Evolutionary conservation across 1,140 invertebrate genomes (phyloP).

Genomic region (Acromyrmex heyeri): DNA sequence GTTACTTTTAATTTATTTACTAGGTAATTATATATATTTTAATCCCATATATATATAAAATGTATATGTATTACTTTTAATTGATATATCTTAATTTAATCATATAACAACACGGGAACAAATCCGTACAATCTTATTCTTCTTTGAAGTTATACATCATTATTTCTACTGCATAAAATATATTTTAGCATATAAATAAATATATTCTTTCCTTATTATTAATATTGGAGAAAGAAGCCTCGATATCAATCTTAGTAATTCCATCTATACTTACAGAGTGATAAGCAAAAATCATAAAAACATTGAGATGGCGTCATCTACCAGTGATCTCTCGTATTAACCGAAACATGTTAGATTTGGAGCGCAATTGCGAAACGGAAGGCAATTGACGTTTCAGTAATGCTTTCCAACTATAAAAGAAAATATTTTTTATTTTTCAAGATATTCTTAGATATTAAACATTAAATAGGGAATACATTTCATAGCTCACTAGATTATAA

Average conservation of each 20-base stretch:
- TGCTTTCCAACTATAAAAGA: neutral
- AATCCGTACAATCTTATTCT: too few relatives aligned
- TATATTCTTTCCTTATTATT: too few relatives aligned
- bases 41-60: too few relatives aligned
- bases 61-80: too few relatives aligned
- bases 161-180: too few relatives aligned
- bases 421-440: neutral
- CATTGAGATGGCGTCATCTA: conserved; percentile 28
- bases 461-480: neutral
- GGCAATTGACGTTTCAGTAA: neutral
- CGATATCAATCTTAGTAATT: neutral
- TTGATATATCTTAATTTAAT: too few relatives aligned
- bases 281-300: neutral
- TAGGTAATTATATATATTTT: too few relatives aligned
- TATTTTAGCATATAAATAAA: too few relatives aligned
- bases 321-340: neutral
- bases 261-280: neutral
- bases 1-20: too few relatives aligned
- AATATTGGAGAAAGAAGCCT: neutral
- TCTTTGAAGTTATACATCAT: too few relatives aligned
- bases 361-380: neutral
- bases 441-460: neutral
- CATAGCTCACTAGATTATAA: neutral
- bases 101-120: too few relatives aligned
- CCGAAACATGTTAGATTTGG: neutral